Percentiles rank a stretch among this genome's conserved stretches.
Evolutionary conservation across 2,888 invertebrate genomes (phyloP).

Genomic region (Cantharis lateralis): DNA sequence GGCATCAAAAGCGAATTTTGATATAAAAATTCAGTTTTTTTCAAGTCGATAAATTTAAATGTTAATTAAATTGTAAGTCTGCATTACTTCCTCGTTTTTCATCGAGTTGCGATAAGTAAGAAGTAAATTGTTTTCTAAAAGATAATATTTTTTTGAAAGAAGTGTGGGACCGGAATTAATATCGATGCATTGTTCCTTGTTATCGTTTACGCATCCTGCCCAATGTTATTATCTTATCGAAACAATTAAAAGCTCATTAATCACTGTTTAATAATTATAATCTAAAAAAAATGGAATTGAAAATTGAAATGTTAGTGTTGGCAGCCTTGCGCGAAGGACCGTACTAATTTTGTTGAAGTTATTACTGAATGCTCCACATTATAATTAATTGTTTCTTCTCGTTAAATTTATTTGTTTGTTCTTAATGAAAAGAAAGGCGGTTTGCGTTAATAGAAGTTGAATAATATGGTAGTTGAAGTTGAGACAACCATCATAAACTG

Average conservation of each 20-base stretch:
- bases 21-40: background rate
- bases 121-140: background rate
- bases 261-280: background rate
- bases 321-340: background rate
- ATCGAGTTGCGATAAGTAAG: background rate
- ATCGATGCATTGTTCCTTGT: background rate
- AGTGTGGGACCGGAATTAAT: constrained; percentile 1
- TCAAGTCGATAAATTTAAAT: background rate
- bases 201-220: background rate
- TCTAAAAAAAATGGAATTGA: background rate
- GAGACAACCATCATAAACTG: background rate
- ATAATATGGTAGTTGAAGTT: background rate
- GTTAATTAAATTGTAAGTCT: background rate
- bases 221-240: background rate
- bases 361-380: background rate
- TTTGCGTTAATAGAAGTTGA: background rate
- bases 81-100: background rate
- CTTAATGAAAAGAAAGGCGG: background rate
- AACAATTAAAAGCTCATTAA: background rate
- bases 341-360: background rate
- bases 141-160: background rate
- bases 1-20: background rate
- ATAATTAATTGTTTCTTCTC: background rate
- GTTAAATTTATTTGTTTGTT: background rate
- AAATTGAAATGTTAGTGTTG: background rate